phyloP scores from a whole-genome alignment of 2,113 vertebrate genomes.

The Willisornis vidua region DNA sequence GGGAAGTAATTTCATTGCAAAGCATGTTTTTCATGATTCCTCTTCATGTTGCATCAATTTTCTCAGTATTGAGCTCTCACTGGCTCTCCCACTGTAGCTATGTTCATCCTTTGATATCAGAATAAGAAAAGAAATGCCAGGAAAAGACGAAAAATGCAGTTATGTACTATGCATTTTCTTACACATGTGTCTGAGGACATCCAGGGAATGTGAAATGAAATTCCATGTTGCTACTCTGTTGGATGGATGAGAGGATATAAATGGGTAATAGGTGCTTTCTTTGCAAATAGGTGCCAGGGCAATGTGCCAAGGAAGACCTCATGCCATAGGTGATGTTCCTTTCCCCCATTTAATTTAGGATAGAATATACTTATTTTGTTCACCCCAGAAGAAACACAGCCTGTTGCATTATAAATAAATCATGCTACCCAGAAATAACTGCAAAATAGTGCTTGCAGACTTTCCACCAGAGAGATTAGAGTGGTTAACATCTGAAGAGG shows the following conservation, averaged over 20 bases:
- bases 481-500: not conserved
- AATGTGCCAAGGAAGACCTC: not conserved
- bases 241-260: not conserved
- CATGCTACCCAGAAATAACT: not conserved
- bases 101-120: not conserved
- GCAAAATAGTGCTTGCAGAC: not conserved
- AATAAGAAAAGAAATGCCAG: not conserved
- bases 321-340: not conserved
- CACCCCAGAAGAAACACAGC: fast-evolving
- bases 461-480: not conserved
- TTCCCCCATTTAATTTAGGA: not conserved
- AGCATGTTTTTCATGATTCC: not conserved
- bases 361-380: not conserved
- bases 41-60: not conserved
- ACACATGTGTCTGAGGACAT: not conserved
- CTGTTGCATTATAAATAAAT: not conserved
- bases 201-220: not conserved
- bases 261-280: not conserved
- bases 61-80: not conserved
- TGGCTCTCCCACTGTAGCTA: not conserved
- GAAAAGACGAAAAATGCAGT: not conserved
- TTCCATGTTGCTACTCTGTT: not conserved
- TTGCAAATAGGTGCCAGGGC: not conserved
- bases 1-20: not conserved
- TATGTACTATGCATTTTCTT: not conserved